A percentile compares a stretch with the other conserved stretches of the same genome.
These are phyloP conservation scores for Boloria selene DNA, from an alignment of 2,888 invertebrate species.

Conservation along the genomic window DNA sequence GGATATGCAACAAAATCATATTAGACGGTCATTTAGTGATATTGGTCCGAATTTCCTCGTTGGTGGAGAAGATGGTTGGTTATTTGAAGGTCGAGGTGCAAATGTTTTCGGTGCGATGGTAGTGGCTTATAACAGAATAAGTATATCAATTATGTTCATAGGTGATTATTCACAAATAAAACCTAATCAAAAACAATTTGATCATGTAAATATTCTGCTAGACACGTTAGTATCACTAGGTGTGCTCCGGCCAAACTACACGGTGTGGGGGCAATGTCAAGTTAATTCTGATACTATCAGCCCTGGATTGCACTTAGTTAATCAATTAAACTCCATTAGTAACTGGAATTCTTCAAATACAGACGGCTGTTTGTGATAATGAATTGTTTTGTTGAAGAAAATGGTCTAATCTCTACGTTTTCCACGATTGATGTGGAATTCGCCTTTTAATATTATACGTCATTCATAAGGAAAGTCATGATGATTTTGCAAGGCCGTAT, in stretches of 20 bases:
- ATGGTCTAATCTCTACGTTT: not conserved
- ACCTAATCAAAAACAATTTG: conserved; percentile 53
- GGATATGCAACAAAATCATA: conserved; percentile 56
- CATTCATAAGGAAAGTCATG: not conserved
- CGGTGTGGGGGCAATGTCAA: conserved; percentile 62
- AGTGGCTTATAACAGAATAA: conserved; percentile 53
- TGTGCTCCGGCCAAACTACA: conserved; percentile 54
- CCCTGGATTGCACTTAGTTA: conserved; percentile 59
- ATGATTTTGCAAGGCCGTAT: not conserved
- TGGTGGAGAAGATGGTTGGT: conserved; percentile 58
- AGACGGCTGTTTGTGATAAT: conserved; percentile 43
- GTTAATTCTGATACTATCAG: conserved; percentile 49
- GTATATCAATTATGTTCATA: conserved; percentile 65
- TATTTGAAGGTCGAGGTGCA: conserved; percentile 71
- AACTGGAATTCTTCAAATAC: conserved; percentile 57
- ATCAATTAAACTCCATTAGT: conserved; percentile 49
- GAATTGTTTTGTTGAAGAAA: not conserved
- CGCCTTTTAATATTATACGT: no score
- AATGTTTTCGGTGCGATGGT: conserved; percentile 64
- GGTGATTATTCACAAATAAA: conserved; percentile 57
- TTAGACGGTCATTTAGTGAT: conserved; percentile 54
- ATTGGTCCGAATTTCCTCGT: conserved; percentile 71
- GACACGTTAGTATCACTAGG: conserved; percentile 50
- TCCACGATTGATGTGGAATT: not conserved
- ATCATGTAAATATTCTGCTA: conserved; percentile 56